A percentile compares a stretch with the other conserved stretches of the same genome.
Evolutionary conservation across 2,113 vertebrate species (phyloP).

Genomic region (Notothenia coriiceps): DNA sequence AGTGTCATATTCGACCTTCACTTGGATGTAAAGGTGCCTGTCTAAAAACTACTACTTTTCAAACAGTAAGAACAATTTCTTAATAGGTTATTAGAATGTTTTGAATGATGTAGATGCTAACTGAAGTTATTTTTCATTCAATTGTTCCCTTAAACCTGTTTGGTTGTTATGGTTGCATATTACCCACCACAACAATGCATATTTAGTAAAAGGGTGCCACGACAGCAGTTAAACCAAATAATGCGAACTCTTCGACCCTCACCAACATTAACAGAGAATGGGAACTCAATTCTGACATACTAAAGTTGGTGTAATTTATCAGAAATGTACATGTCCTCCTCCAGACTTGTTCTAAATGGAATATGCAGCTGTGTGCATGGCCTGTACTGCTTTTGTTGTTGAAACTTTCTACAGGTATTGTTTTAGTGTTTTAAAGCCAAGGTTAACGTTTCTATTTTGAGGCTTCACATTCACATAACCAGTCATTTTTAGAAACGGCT

Average conservation of each 20-base stretch:
- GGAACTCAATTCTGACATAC: not conserved
- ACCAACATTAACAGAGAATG: not conserved
- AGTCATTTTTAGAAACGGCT: slow-evolving; percentile 69
- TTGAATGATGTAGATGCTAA: not conserved
- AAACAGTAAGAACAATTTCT: not conserved
- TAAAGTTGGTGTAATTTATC: not conserved
- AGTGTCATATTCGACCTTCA: no score
- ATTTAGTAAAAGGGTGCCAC: slow-evolving; percentile 18
- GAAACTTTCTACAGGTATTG: not conserved
- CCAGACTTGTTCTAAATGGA: not conserved
- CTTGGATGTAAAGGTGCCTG: no score
- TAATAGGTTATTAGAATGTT: not conserved
- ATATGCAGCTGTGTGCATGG: not conserved
- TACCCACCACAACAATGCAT: slow-evolving; percentile 21
- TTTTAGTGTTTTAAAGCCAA: slow-evolving; percentile 28
- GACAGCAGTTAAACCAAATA: not conserved
- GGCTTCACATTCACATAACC: slow-evolving; percentile 31
- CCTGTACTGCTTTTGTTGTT: not conserved
- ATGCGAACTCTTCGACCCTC: not conserved
- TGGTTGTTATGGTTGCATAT: slow-evolving; percentile 65
- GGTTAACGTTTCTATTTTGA: slow-evolving; percentile 50
- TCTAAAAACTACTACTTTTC: no score
- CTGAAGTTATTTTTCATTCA: slow-evolving; percentile 52
- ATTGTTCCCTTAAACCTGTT: slow-evolving; percentile 9
- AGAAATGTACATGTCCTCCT: not conserved